Evolutionary conservation across 2,113 vertebrate genomes (phyloP).

Genomic region (Myotis lucifugus): DNA sequence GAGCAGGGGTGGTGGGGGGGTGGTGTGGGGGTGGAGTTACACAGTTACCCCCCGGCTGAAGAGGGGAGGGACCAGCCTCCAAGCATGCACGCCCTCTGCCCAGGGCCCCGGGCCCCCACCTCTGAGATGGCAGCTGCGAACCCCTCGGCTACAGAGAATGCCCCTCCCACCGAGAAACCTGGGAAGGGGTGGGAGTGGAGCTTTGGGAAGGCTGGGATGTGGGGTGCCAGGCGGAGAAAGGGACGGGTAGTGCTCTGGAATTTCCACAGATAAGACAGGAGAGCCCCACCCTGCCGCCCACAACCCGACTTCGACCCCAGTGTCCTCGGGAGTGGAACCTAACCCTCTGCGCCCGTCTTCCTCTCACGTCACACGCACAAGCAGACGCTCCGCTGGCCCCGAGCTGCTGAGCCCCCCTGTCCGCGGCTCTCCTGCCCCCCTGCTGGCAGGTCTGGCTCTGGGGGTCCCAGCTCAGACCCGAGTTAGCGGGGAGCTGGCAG

Average conservation of each 20-base stretch:
- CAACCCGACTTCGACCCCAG: not conserved
- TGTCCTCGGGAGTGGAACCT: not conserved
- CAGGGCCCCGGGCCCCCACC: not conserved
- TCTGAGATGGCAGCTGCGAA: not conserved
- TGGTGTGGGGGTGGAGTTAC: not conserved
- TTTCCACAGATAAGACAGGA: conserved; percentile 61
- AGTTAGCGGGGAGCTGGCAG: not conserved
- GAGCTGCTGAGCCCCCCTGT: not conserved
- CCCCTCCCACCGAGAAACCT: conserved; percentile 45
- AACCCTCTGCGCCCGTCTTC: not conserved
- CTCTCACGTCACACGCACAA: not conserved
- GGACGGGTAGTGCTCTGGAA: conserved; percentile 64
- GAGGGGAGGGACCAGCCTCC: not conserved
- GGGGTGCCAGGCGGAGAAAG: conserved; percentile 76
- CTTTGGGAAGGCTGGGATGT: conserved; percentile 70
- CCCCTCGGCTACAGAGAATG: conserved; percentile 45
- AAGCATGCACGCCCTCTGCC: not conserved
- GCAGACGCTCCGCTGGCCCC: not conserved
- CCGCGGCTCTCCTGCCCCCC: not conserved
- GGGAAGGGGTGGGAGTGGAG: conserved; percentile 68
- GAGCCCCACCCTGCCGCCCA: not conserved
- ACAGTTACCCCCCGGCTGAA: not conserved
- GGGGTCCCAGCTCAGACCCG: not conserved
- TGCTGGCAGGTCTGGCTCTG: not conserved
- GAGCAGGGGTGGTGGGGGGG: conserved; percentile 14